Base-by-base conservation (phyloP, 92 coral and sea anemone species). In the Actinostola sp. region DNA sequence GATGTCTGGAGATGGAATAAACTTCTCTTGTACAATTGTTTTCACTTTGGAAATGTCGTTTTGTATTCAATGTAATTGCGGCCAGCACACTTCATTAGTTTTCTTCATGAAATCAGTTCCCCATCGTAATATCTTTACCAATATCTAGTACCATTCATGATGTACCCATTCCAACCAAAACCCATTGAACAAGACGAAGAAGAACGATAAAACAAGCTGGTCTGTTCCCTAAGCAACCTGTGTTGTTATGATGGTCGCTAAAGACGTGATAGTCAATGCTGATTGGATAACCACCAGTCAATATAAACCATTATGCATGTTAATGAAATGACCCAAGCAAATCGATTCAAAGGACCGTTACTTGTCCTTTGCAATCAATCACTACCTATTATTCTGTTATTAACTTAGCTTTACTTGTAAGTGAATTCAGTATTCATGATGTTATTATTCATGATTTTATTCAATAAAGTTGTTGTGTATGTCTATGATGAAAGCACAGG, bases 21-120 rank as follows among this genome's bases (percentile, higher is more conserved):
- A 4, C 42, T n/a, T n/a, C n/a, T n/a, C n/a, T n/a, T n/a, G n/a
- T n/a, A n/a, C n/a, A n/a, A n/a, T n/a, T n/a, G n/a, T 9, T 25
- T 24, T 24, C 15, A 48, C n/a, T 20, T 2, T 3, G 20, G 60
- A 20, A 53, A 53, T 53, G 60, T 20, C 30, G 60, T 53, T 53
- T 53, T 53, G 60, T 13, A 57, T 23, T 17, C 15, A 57, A 2
- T 27, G 29, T 29, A 57, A 57, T 57, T 35, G 63, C 63, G 11
- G 63, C 4, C 14, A 6, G 39, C 63, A 57, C 63, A 57, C 63
- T 57, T 57, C 63, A 57, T 57, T 57, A 57, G 39, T 13, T 30
- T 57, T 30, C 32, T 27, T 30, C 36, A 17, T 57, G 19, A 30
- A 57, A 57, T 29, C 63, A 57, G 38, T 30, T 57, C 10, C 10